These are phyloP conservation scores for Mesoligia furuncula DNA, from an alignment of 2,888 invertebrate genomes.

Conservation along the genomic window DNA sequence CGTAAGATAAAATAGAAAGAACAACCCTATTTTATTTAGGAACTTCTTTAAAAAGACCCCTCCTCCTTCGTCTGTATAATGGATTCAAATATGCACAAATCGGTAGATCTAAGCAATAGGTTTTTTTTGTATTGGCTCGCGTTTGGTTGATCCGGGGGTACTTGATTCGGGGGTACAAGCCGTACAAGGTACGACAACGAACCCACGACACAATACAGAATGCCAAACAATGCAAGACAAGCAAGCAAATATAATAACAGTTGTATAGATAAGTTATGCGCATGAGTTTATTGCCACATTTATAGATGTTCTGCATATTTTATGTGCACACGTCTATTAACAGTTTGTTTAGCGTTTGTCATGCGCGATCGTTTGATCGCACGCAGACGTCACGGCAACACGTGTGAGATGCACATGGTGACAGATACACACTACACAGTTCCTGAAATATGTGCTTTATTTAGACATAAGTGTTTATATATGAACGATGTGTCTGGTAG, in stretches of 20 bases:
- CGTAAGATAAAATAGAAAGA: not conserved
- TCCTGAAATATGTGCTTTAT: no score
- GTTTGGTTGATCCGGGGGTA: not conserved
- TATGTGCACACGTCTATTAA: slow-evolving; percentile 12
- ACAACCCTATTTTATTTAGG: not conserved
- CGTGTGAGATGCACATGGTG: slow-evolving; percentile 13
- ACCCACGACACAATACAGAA: not conserved
- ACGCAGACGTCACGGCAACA: slow-evolving; percentile 43
- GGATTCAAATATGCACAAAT: not conserved
- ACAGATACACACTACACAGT: slow-evolving; percentile 27
- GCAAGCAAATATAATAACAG: not conserved
- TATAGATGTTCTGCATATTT: not conserved
- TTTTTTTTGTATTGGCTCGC: not conserved
- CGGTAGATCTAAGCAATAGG: not conserved
- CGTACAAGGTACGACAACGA: not conserved
- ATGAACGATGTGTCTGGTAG: not conserved
- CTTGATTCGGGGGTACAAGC: not conserved
- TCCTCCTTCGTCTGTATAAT: not conserved
- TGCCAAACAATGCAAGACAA: not conserved
- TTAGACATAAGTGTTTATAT: no score
- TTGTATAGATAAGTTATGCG: not conserved
- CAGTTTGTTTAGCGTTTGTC: slow-evolving; percentile 35
- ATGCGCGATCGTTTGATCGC: slow-evolving; percentile 27
- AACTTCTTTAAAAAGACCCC: not conserved
- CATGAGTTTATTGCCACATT: slow-evolving; percentile 6